Conservation (phyloP, 2,113 vertebrate species). For the Oenanthe oenanthe region DNA sequence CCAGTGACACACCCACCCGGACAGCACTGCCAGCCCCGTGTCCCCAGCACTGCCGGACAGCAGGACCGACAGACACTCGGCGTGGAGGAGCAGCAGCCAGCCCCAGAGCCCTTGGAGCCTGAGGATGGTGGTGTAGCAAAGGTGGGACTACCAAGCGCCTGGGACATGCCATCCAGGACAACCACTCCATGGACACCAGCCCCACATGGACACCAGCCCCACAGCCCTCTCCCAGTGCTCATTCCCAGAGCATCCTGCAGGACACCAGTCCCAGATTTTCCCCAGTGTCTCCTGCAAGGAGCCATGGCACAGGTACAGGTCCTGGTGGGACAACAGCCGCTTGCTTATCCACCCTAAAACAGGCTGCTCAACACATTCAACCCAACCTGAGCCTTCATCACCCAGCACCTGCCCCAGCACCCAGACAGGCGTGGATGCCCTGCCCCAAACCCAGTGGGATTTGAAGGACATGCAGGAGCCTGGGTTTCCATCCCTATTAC, state of each 20-base stretch:
- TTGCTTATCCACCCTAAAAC: neutral
- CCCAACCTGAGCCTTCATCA: rapidly evolving
- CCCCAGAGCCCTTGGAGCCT: neutral
- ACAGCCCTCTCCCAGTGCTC: neutral
- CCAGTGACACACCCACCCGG: rapidly evolving
- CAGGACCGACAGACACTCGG: rapidly evolving
- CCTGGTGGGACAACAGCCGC: neutral
- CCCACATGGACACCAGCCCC: neutral
- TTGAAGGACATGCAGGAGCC: rapidly evolving
- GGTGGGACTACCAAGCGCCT: rapidly evolving
- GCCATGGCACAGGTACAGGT: neutral
- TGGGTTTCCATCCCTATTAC: neutral
- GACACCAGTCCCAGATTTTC: neutral
- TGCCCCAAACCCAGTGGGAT: neutral
- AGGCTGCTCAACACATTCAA: neutral
- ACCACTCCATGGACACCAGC: neutral
- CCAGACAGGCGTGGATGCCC: neutral
- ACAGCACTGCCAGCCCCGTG: rapidly evolving
- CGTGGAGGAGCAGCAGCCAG: rapidly evolving
- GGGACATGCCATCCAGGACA: rapidly evolving
- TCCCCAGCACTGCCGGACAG: neutral
- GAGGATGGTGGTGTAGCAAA: neutral
- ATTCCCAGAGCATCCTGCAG: neutral
- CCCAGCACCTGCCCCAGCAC: neutral
- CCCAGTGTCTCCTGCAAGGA: neutral